Percentiles rank a stretch among this genome's conserved stretches.
These are phyloP conservation scores for Rhinogobio ventralis DNA, from an alignment of 2,797 vertebrate genomes.

Conservation along the genomic window DNA sequence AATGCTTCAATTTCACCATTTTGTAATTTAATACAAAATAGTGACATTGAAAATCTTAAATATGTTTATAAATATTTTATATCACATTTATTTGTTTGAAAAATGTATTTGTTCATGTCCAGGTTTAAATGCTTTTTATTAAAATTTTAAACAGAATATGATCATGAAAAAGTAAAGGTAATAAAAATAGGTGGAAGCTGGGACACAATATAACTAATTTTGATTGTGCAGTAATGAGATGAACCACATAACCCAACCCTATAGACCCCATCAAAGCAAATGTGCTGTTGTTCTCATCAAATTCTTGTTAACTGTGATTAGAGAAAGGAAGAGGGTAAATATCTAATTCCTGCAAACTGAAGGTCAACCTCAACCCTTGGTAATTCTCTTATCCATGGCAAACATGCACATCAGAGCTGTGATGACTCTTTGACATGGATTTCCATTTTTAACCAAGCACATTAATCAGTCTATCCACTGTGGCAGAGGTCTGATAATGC, in stretches of 20 bases:
- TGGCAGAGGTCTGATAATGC: slow-evolving; percentile 31
- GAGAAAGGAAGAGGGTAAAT: slow-evolving; percentile 45
- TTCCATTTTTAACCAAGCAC: slow-evolving; percentile 45
- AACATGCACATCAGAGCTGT: slow-evolving; percentile 46
- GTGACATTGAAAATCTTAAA: neutral
- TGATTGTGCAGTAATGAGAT: slow-evolving; percentile 11
- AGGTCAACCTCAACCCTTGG: slow-evolving; percentile 44
- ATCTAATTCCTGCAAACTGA: slow-evolving; percentile 46
- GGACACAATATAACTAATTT: neutral
- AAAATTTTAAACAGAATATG: neutral
- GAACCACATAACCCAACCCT: slow-evolving; percentile 16
- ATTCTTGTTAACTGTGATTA: slow-evolving; percentile 43
- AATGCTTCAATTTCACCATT: neutral
- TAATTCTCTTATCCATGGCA: slow-evolving; percentile 47
- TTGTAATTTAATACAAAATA: neutral
- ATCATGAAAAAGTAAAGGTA: neutral
- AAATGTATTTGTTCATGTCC: neutral
- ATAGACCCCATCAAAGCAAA: slow-evolving; percentile 32
- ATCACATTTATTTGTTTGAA: too few relatives aligned
- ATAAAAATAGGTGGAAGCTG: neutral
- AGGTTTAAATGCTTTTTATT: neutral
- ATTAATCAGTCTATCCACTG: slow-evolving; percentile 40
- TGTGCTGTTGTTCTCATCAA: slow-evolving; percentile 31
- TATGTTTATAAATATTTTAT: neutral
- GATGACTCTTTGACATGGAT: slow-evolving; percentile 46